These are phyloP conservation scores for Philaenus spumarius DNA, from an alignment of 1,140 invertebrate genomes.

Conservation along the genomic window DNA sequence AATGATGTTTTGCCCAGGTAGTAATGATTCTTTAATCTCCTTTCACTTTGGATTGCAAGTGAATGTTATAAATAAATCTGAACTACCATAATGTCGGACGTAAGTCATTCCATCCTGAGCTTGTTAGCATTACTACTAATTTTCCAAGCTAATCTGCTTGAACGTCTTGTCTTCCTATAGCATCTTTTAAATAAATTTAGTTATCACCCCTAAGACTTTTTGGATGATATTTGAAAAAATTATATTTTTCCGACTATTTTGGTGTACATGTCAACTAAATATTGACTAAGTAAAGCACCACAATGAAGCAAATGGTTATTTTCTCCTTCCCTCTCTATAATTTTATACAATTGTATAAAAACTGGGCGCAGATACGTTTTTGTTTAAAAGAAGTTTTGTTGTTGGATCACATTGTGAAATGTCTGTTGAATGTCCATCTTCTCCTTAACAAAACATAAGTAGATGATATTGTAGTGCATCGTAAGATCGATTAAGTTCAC, in stretches of 20 bases:
- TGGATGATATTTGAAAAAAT: constrained; percentile 41
- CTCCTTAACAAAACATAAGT: constrained; percentile 42
- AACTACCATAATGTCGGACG: constrained; percentile 37
- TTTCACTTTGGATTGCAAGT: constrained; percentile 27
- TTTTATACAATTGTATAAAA: too few species aligned
- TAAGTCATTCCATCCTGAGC: constrained; percentile 43
- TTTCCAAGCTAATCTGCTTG: constrained; percentile 24
- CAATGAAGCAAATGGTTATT: constrained; percentile 31
- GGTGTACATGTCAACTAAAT: constrained; percentile 40
- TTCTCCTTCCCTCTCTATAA: constrained; percentile 22
- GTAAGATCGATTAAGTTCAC: constrained; percentile 41
- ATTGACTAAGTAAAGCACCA: constrained; percentile 36
- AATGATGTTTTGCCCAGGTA: constrained; percentile 30
- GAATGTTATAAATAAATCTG: constrained; percentile 23
- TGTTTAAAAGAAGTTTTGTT: constrained; percentile 9
- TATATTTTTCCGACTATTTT: constrained; percentile 40
- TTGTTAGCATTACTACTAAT: constrained; percentile 34
- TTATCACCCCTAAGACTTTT: constrained; percentile 40
- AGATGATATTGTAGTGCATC: constrained; percentile 43
- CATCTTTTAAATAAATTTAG: constrained; percentile 37
- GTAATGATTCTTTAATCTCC: constrained; percentile 24
- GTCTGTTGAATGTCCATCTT: constrained; percentile 28
- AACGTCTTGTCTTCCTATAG: constrained; percentile 20
- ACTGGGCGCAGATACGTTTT: constrained; percentile 29
- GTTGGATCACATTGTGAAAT: constrained; percentile 5